phyloP scores from a whole-genome alignment of 2,113 vertebrate genomes.

The Nibea coibor region DNA sequence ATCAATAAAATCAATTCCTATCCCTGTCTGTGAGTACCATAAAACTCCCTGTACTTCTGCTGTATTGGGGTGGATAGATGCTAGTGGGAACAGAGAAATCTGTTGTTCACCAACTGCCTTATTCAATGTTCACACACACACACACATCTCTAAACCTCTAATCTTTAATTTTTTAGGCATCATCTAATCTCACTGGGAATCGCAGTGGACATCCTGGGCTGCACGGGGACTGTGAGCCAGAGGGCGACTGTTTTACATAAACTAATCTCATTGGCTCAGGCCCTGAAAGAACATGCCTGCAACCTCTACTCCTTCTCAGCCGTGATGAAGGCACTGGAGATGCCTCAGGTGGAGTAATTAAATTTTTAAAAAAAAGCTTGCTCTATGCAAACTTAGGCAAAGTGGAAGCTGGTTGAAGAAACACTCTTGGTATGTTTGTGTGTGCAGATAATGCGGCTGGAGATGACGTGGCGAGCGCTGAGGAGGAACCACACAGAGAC shows the following conservation, averaged over 20 bases:
- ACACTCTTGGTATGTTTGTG: conserved; percentile 2
- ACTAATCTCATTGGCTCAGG: conserved; percentile 85
- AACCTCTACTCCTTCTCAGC: conserved; percentile 90
- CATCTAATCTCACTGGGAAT: conserved; percentile 86
- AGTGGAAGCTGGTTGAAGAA: background rate
- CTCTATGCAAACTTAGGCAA: background rate
- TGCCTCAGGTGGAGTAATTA: conserved; percentile 85
- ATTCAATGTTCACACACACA: background rate
- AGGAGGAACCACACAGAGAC: conserved; percentile 87
- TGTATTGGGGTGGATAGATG: background rate
- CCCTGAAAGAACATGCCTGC: conserved; percentile 81
- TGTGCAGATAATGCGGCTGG: conserved; percentile 85
- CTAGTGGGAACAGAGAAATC: background rate
- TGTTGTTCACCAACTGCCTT: background rate
- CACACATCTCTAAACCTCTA: background rate
- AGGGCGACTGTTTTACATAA: conserved; percentile 84
- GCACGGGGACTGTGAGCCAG: conserved; percentile 86
- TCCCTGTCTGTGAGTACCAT: background rate
- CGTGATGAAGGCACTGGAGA: conserved; percentile 89
- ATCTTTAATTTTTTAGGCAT: conserved; percentile 78
- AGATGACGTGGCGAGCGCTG: conserved; percentile 89
- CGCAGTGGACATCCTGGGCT: conserved; percentile 90
- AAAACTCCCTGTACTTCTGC: background rate
- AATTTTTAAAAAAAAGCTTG: background rate
- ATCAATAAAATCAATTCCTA: too few species aligned